Evolutionary conservation across 2,888 invertebrate genomes (phyloP).

Genomic region (Protodeltote pygarga): DNA sequence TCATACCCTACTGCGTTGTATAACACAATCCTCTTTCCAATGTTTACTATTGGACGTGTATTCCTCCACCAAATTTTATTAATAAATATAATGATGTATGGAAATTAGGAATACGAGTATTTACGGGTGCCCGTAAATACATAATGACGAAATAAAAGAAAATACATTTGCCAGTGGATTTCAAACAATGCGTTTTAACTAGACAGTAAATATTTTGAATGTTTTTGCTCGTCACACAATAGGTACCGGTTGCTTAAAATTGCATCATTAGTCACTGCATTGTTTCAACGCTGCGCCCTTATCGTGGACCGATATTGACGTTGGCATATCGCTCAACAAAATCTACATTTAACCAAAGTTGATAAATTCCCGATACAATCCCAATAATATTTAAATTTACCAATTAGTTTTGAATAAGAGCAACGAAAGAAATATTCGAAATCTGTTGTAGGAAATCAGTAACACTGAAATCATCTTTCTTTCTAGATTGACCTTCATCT

Average conservation of each 20-base stretch:
- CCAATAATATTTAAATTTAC: slow-evolving; percentile 28
- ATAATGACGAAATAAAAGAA: slow-evolving; percentile 10
- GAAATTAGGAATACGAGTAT: slow-evolving; percentile 20
- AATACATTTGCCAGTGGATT: slow-evolving; percentile 16
- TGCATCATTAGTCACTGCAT: slow-evolving; percentile 48
- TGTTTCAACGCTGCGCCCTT: slow-evolving; percentile 43
- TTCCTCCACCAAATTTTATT: slow-evolving; percentile 11
- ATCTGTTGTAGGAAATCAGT: no score
- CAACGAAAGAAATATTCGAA: no score
- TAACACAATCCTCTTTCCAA: slow-evolving; percentile 38
- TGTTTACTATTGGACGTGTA: slow-evolving; percentile 38
- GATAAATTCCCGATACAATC: slow-evolving; percentile 43
- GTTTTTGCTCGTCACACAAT: slow-evolving; percentile 26
- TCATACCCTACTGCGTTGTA: slow-evolving; percentile 33
- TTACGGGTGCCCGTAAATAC: slow-evolving; percentile 22
- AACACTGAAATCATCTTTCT: no score
- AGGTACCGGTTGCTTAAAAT: slow-evolving; percentile 32
- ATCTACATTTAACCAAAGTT: slow-evolving; percentile 41
- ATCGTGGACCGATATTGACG: slow-evolving; percentile 33
- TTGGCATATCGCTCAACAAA: slow-evolving; percentile 32
- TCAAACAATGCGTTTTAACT: slow-evolving; percentile 18
- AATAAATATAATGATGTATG: slow-evolving; percentile 2
- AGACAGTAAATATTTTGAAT: slow-evolving; percentile 30
- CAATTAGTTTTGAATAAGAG: no score
- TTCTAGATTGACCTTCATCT: no score